A percentile compares a stretch with the other conserved stretches of the same genome.
These are phyloP conservation scores for Caerostris darwini DNA, from an alignment of 1,140 invertebrate species.

Conservation along the genomic window DNA sequence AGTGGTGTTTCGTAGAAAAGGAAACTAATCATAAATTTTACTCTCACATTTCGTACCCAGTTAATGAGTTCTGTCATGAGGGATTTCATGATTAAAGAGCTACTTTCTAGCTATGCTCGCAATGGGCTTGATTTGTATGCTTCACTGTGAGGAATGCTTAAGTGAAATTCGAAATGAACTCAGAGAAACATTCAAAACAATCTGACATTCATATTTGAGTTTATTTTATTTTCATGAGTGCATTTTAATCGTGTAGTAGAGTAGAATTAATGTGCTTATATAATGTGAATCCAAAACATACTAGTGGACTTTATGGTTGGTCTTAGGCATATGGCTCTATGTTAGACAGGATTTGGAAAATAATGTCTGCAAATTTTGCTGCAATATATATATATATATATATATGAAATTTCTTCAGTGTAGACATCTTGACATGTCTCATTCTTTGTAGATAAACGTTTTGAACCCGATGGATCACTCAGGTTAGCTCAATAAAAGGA, in stretches of 20 bases:
- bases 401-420: too few species aligned
- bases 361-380: too few species aligned
- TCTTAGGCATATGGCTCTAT: too few species aligned
- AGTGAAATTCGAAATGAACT: not conserved
- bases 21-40: slow-evolving; percentile 3
- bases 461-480: too few species aligned
- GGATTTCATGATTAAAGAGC: not conserved
- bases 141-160: not conserved
- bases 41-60: not conserved
- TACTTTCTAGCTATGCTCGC: not conserved
- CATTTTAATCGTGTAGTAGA: not conserved
- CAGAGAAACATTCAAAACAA: not conserved
- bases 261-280: too few species aligned
- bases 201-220: not conserved
- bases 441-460: too few species aligned
- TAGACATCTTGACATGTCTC: too few species aligned
- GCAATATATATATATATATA: too few species aligned
- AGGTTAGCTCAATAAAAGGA: too few species aligned
- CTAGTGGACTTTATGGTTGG: too few species aligned
- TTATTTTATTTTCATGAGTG: not conserved
- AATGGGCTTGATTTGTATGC: not conserved
- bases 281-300: too few species aligned
- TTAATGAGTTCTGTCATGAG: not conserved
- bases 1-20: not conserved
- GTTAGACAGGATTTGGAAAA: too few species aligned